Evolutionary conservation across 2,113 vertebrate species (phyloP), one percentile per base, ranked within the genome.

Genomic region (Climacteris rufus): DNA sequence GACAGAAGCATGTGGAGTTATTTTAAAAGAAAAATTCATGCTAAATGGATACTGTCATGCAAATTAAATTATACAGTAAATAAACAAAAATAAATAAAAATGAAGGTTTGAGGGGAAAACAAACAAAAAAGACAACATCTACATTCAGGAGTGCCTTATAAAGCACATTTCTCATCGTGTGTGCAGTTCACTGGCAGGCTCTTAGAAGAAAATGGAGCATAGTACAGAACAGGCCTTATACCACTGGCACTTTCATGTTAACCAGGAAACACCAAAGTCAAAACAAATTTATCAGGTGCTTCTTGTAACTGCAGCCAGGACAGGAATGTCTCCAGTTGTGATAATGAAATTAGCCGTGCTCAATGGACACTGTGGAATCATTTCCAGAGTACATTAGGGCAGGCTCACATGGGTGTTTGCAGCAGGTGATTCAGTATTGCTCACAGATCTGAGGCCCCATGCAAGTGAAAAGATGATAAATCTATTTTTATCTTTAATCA

Each of bases 401-500:
- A 85, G 90, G 30, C 64, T 28, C 8, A 74, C 82, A 76, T 0
- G 9, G 54, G n/a, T 45, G 44, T 76, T 59, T 69, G 53, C 90
- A 94, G 78, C 86, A 52, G 78, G 79, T 30, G 76, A 63, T 78
- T 90, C 84, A 9, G 0, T 78, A 94, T 61, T 82, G 80, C 96
- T 95, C 94, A 87, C 91, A 94, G 92, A 68, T 66, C 85, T 39
- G 87, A 79, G 68, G 82, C 87, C 57, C 4, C 0, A 39, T 39
- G 75, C 61, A 83, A 64, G 14, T 52, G 82, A 89, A 93, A 96
- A 87, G 68, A 93, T 63, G 89, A 44, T 78, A 89, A 87, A 89
- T 54, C 95, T 97, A 75, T 96, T 96, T 93, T 97, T 78, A 92
- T 70, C 90, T 80, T 89, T 79, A 96, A 90, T 91, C 92, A 92